Base-by-base conservation (phyloP, 2,797 vertebrate genomes). In the Fringilla coelebs region DNA sequence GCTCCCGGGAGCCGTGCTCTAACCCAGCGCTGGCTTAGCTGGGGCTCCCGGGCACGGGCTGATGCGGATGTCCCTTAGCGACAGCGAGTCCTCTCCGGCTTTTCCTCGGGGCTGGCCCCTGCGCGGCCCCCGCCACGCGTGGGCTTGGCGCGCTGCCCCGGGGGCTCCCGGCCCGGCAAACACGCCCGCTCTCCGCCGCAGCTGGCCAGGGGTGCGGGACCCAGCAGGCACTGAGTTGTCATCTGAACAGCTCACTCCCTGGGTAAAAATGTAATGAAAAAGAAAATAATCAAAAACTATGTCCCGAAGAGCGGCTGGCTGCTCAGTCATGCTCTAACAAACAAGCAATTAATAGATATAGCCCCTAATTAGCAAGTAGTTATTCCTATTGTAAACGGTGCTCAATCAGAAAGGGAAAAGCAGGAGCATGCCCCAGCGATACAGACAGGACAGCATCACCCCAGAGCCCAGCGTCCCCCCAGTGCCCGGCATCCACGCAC, bases 281-380 rank as follows among this genome's bases (percentile, higher is more conserved):
- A 15, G 15, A 16, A 9, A 9, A 72, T 4, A 22, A 29, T 17
- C 28, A 36, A 95, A 94, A 93, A n/a, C 83, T 75, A 83, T 8
- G 65, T 78, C 75, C 94, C 92, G 6, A 11, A 71, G 86, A 96
- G 93, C 76, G 71, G 73, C 89, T 77, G 86, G 88, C 94, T 96
- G 95, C 96, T 95, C 94, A 89, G 94, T 91, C 87, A 14, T 41
- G 90, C 89, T 95, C 90, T 97, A 93, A 95, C 95, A 96, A 96
- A 93, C 96, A 93, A 93, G 88, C 89, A 97, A 93, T 96, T 97
- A 96, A 96, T 92, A 96, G 85, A 86, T 92, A 90, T 22, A 94
- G 93, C 81, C 76, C 66, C 80, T 98, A 97, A 97, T 98, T 97
- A 96, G 90, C 71, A 88, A 96, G 94, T 88, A 73, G 94, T 96